Evolutionary conservation across 2,888 invertebrate genomes (phyloP).

Genomic region (Bibio marci): DNA sequence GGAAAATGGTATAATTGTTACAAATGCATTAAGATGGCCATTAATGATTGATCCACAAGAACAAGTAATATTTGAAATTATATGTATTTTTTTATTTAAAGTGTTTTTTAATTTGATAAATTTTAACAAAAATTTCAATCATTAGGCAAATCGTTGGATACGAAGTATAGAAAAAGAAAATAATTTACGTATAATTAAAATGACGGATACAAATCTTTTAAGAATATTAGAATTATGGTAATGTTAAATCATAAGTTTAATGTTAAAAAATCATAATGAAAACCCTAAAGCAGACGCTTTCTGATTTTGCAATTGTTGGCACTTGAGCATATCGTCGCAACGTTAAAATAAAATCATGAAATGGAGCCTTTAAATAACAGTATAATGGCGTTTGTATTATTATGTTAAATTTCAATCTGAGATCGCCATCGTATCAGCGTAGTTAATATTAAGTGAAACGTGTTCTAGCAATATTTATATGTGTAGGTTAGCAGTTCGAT

Average conservation of each 20-base stretch:
- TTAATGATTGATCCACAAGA: constrained; percentile 92
- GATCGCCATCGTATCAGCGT: too few relatives aligned
- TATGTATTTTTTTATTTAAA: constrained; percentile 7
- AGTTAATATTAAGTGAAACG: too few relatives aligned
- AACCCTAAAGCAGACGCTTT: too few relatives aligned
- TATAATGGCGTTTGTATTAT: too few relatives aligned
- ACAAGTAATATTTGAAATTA: constrained; percentile 39
- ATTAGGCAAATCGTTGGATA: constrained; percentile 78
- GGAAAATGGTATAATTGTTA: constrained; percentile 84
- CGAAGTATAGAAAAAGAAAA: constrained; percentile 68
- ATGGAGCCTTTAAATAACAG: too few relatives aligned
- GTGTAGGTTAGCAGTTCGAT: too few relatives aligned
- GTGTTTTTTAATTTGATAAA: not conserved
- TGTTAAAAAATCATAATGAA: too few relatives aligned
- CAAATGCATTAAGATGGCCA: constrained; percentile 67
- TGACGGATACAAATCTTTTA: constrained; percentile 59
- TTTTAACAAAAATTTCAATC: constrained; percentile 3
- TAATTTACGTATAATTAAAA: constrained; percentile 58
- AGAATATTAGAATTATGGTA: constrained; percentile 57
- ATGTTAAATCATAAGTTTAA: not conserved
- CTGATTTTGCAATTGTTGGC: too few relatives aligned
- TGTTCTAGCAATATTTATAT: too few relatives aligned
- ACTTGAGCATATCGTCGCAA: too few relatives aligned
- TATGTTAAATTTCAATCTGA: too few relatives aligned
- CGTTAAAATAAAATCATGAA: too few relatives aligned